Evolutionary conservation across 1,140 invertebrate genomes (phyloP), one percentile per base, ranked within the genome.

Genomic region (Drosophila tristis): DNA sequence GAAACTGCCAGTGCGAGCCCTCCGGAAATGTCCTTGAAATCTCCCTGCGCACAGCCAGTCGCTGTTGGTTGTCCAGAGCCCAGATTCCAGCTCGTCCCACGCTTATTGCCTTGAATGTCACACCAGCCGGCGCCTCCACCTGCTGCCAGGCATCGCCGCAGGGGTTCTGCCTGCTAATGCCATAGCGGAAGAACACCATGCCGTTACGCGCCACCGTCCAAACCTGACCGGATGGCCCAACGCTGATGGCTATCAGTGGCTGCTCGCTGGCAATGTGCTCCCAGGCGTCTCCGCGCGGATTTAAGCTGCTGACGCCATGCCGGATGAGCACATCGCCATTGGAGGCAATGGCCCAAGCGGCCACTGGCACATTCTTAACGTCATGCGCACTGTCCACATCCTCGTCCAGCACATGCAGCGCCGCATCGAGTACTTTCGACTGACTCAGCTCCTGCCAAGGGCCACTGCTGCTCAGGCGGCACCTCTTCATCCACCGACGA

Each of bases 121-220:
- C 93, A 45, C 95, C 95, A 55, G 80, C 16, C 5, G 91, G 80
- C 11, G 80, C 74, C 56, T 92, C 90, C 31, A 92, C 60, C 44
- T 80, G 71, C 56, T 92, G 82, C 90, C 90, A 91, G 43, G 75
- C 91, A 65, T 93, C 92, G 91, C 96, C 96, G 81, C 89, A 75
- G 0, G 95, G 94, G 91, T 95, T 95, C 20, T 94, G 93, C 45
- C 92, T 78, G 13, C 92, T 94, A 35, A 96, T 94, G 3, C 96
- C 96, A 81, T 95, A 94, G 72, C 96, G 93, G 92, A 94, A 96
- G 91, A 96, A 98, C 5, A 96, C 94, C 70, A 96, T 96, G 39
- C 97, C 97, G 93, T 97, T 97, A 75, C 95, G 94, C 0, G 96
- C 96, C 26, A 97, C 94, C 2, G 96, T 96, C 97, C 97, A 98